Evolutionary conservation across 2,113 vertebrate genomes (phyloP).

Genomic region (Leptocoma aspasia): DNA sequence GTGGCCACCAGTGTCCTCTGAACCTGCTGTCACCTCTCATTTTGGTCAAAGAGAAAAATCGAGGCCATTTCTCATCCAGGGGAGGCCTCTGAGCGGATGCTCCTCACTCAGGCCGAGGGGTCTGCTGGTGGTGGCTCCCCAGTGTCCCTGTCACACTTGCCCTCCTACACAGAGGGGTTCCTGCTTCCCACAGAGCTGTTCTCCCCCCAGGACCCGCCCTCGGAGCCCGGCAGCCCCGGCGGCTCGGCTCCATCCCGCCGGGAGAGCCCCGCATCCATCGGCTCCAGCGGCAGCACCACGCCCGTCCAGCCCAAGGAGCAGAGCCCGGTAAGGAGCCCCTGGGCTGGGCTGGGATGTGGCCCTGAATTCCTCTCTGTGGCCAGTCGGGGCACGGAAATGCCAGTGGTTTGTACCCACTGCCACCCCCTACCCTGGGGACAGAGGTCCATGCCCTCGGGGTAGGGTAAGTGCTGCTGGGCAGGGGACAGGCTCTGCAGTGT

Average conservation of each 20-base stretch:
- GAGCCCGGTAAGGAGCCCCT: conserved; percentile 61
- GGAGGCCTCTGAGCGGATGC: fast-evolving
- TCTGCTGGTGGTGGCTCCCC: fast-evolving
- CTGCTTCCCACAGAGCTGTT: background rate
- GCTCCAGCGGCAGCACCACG: conserved; percentile 74
- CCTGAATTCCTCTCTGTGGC: fast-evolving
- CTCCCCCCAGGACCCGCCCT: conserved; percentile 77
- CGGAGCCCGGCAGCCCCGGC: conserved; percentile 75
- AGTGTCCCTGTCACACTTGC: fast-evolving
- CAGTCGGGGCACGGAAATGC: background rate
- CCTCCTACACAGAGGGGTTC: too few relatives aligned
- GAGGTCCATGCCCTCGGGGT: fast-evolving
- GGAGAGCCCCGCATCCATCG: conserved; percentile 79
- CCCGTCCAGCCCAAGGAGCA: conserved; percentile 77
- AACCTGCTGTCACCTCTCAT: background rate
- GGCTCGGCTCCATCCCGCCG: conserved; percentile 43
- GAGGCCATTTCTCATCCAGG: background rate
- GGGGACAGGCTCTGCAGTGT: background rate
- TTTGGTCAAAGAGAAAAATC: background rate
- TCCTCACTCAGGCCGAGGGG: fast-evolving
- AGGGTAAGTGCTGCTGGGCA: background rate
- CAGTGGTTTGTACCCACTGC: background rate
- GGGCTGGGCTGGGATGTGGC: background rate
- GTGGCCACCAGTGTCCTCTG: background rate
- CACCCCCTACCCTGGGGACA: fast-evolving